Evolutionary conservation across 2,797 vertebrate genomes (phyloP).

Genomic region (Malacoraja senta): DNA sequence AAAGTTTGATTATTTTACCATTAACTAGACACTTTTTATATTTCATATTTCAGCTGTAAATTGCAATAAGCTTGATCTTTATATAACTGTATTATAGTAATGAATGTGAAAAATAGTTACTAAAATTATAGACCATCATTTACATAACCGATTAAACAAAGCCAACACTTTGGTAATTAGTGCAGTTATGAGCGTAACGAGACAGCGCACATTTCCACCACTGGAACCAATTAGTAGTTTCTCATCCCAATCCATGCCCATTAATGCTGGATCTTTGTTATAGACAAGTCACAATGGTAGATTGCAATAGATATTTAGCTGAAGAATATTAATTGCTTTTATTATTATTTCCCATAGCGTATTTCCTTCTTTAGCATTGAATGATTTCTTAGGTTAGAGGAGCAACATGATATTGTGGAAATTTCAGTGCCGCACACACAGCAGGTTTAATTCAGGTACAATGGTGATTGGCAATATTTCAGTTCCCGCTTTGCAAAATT

Average conservation of each 20-base stretch:
- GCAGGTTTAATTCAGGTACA: conserved; percentile 14
- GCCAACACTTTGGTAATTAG: conserved; percentile 44
- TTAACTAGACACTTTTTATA: conserved; percentile 25
- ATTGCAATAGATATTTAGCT: not conserved
- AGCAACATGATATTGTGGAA: conserved; percentile 39
- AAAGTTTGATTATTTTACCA: conserved; percentile 29
- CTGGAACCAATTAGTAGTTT: conserved; percentile 44
- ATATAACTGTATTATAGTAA: conserved; percentile 42
- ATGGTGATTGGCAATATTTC: not conserved
- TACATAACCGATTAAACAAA: conserved; percentile 41
- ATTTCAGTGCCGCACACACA: not conserved
- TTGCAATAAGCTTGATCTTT: conserved; percentile 40
- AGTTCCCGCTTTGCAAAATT: not conserved
- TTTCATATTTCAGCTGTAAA: conserved; percentile 35
- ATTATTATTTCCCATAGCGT: not conserved
- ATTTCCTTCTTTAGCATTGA: not conserved
- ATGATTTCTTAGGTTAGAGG: not conserved
- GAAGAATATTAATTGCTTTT: conserved; percentile 19
- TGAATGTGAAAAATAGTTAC: conserved; percentile 43
- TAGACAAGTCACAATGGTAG: not conserved
- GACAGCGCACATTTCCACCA: conserved; percentile 41
- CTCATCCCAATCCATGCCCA: conserved; percentile 41
- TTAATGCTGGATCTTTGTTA: conserved; percentile 37
- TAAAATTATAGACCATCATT: conserved; percentile 42
- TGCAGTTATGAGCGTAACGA: conserved; percentile 42